Conservation (phyloP, 2,888 invertebrate genomes). For the Hipparchia semele region DNA sequence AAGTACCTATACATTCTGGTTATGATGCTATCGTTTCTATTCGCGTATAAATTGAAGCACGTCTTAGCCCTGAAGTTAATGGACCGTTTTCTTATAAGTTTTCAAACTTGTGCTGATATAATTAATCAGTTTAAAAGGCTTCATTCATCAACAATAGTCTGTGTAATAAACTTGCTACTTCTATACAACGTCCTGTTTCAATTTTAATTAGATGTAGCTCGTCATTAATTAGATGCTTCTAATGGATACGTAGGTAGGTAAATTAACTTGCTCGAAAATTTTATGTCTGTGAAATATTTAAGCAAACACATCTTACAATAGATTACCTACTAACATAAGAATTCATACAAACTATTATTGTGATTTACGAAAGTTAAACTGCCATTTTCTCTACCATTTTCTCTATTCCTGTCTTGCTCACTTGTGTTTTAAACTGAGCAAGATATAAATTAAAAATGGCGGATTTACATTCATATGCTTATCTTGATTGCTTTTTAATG, state of each 20-base stretch:
- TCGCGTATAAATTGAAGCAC: background rate
- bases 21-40: too few relatives aligned
- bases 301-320: too few relatives aligned
- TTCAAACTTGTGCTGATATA: constrained; percentile 14
- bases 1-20: too few relatives aligned
- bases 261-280: background rate
- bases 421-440: too few relatives aligned
- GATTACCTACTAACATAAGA: too few relatives aligned
- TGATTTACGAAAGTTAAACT: too few relatives aligned
- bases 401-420: too few relatives aligned
- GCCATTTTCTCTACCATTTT: too few relatives aligned
- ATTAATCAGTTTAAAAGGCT: constrained; percentile 8
- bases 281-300: background rate
- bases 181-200: constrained; percentile 7
- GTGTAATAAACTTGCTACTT: constrained; percentile 9
- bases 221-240: background rate
- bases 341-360: too few relatives aligned
- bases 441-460: too few relatives aligned
- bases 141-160: constrained; percentile 18
- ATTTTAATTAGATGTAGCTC: constrained; percentile 1
- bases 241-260: background rate
- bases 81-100: constrained; percentile 6
- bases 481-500: too few relatives aligned
- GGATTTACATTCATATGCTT: too few relatives aligned
- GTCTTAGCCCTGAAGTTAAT: background rate